Conservation (phyloP, 1,140 invertebrate species). For the Drosophila baimaii region DNA sequence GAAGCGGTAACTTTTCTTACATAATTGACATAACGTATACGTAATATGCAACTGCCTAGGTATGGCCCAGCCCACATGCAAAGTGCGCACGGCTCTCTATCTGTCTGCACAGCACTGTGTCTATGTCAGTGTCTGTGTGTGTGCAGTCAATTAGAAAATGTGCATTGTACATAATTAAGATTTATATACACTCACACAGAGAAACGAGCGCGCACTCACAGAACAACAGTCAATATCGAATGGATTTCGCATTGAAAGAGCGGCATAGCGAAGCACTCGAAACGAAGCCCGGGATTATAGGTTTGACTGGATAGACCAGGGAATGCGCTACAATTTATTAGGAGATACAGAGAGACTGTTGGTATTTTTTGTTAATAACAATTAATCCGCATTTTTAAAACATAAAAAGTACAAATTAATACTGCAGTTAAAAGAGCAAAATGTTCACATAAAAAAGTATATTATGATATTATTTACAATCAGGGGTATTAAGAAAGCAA, state of each 20-base stretch:
- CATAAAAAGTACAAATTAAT: not conserved
- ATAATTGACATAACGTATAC: conserved; percentile 78
- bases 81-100: conserved; percentile 9
- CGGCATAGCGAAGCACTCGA: conserved; percentile 34
- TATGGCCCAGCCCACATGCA: conserved; percentile 6
- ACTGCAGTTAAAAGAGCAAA: too few relatives aligned
- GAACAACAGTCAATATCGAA: conserved; percentile 71
- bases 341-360: not conserved
- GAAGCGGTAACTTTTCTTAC: conserved; percentile 73
- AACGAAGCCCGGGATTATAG: not conserved
- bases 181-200: conserved; percentile 64
- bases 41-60: conserved; percentile 61
- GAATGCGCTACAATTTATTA: conserved; percentile 14
- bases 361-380: not conserved
- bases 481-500: not conserved
- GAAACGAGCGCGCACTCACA: conserved; percentile 22
- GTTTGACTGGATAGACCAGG: conserved; percentile 13
- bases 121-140: conserved; percentile 15
- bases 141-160: conserved; percentile 80
- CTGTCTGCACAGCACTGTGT: conserved; percentile 8
- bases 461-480: not conserved
- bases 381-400: not conserved
- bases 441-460: not conserved
- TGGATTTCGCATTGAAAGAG: conserved; percentile 46
- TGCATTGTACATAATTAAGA: conserved; percentile 81